These are phyloP conservation scores for Heliocidaris tuberculata DNA, from an alignment of 35 echinoderm and acorn worm genomes.

Conservation along the genomic window DNA sequence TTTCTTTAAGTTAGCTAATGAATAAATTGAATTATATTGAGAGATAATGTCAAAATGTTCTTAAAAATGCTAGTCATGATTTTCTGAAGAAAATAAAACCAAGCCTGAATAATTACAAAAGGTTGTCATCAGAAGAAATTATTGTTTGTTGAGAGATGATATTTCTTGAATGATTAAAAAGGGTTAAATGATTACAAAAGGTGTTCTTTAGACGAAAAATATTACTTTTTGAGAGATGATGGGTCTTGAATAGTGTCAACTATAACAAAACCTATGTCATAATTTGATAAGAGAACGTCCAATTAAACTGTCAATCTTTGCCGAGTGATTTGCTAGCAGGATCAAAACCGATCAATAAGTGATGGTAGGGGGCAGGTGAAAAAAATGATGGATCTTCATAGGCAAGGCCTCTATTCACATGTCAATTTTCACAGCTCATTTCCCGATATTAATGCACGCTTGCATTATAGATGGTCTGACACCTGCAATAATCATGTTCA, in stretches of 20 bases:
- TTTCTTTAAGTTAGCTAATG: no score
- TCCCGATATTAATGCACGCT: background rate
- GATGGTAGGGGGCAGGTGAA: background rate
- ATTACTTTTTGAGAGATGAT: background rate
- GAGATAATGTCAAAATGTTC: no score
- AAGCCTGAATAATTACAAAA: background rate
- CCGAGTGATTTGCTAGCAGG: background rate
- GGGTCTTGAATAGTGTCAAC: background rate
- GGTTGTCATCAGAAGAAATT: background rate
- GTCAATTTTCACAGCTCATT: background rate
- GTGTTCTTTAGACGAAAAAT: background rate
- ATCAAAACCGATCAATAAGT: background rate
- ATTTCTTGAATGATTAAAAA: background rate
- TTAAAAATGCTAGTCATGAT: background rate
- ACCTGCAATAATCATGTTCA: background rate
- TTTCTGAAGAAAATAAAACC: background rate
- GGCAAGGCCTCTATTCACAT: background rate
- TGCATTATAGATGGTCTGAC: background rate
- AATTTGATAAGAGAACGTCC: background rate
- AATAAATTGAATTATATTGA: no score
- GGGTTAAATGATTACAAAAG: background rate
- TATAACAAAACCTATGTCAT: background rate
- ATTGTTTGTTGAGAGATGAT: background rate
- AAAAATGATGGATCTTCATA: background rate
- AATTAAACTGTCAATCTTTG: constrained; percentile 13